Evolutionary conservation across 1,140 invertebrate species (phyloP).

Genomic region (Diorhabda elongata): DNA sequence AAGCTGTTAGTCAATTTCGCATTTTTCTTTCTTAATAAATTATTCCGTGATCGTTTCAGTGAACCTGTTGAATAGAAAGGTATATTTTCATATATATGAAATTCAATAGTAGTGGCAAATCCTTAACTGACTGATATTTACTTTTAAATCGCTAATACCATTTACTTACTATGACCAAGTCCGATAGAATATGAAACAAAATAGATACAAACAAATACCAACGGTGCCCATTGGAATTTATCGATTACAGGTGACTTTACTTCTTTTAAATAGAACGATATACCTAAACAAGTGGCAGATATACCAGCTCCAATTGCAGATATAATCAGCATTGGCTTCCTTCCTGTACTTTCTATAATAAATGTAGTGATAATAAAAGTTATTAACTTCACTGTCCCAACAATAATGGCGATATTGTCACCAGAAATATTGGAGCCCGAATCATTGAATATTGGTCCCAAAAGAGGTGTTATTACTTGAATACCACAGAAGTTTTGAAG

Average conservation of each 20-base stretch:
- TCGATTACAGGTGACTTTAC: constrained; percentile 48
- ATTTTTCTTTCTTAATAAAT: too few relatives aligned
- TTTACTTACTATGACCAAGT: constrained; percentile 53
- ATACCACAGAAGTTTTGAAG: constrained; percentile 79
- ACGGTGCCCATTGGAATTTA: constrained; percentile 59
- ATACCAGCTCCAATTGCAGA: constrained; percentile 62
- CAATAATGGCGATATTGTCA: constrained; percentile 78
- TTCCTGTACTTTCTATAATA: constrained; percentile 61
- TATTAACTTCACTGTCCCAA: constrained; percentile 71
- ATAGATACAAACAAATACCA: constrained; percentile 62
- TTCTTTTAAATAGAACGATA: constrained; percentile 59
- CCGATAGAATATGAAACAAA: constrained; percentile 67
- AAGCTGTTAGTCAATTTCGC: too few relatives aligned
- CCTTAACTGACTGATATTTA: too few relatives aligned
- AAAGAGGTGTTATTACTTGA: constrained; percentile 11
- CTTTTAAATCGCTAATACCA: too few relatives aligned
- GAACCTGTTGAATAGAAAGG: too few relatives aligned
- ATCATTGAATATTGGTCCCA: constrained; percentile 10
- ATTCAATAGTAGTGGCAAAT: too few relatives aligned
- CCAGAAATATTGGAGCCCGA: neutral
- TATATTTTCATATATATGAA: too few relatives aligned
- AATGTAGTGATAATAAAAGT: constrained; percentile 65
- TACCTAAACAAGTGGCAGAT: constrained; percentile 51
- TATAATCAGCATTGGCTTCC: constrained; percentile 65
- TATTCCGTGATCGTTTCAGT: too few relatives aligned